Evolutionary conservation across 2,888 invertebrate genomes (phyloP), one percentile per base, ranked within the genome.

Genomic region (Eupithecia dodoneata): DNA sequence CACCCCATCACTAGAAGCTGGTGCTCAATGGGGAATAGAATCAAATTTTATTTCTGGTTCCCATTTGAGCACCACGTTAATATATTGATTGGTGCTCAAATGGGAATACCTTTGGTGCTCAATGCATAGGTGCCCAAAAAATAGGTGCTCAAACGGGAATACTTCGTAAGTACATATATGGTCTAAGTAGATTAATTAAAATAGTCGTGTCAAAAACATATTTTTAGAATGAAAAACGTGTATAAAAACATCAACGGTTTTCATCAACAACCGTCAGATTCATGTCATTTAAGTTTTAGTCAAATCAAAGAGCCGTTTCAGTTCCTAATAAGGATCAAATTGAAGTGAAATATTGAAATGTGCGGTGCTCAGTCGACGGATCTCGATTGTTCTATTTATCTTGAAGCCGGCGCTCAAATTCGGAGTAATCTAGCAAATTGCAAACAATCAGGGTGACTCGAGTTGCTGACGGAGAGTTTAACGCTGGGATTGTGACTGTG

Each of bases 361-460:
- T 70, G 74, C 76, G 71, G 67, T 66, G 79, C 79, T 81, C 79
- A 75, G 79, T 79, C 81, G 49, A 65, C 81, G 82, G 82, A 80
- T 80, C 82, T 79, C 30, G 30, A 18, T 63, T 63, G 81, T 83
- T 81, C 76, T 82, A 83, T 84, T 83, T 84, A 81, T 81, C 81
- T 81, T 83, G 45, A 70, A 77, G 79, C 72, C 79, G 81, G 63
- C 63, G 63, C 63, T 30, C 12, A 81, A 84, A 84, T 82, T 83
- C 77, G 75, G 79, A 80, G 82, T 82, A 83, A 84, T 84, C 84
- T 82, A 80, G 77, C 81, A 71, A 79, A 79, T 79, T 76, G 76
- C 73, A 71, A 78, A 76, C 75, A 78, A 59, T 73, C 73, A 44
- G 15, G 66, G 55, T 9, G 45, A 30, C 47, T 79, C 67, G 9